Evolutionary conservation across 1,140 invertebrate genomes (phyloP), one percentile per base, ranked within the genome.

Genomic region (Xylocopa sonorina): DNA sequence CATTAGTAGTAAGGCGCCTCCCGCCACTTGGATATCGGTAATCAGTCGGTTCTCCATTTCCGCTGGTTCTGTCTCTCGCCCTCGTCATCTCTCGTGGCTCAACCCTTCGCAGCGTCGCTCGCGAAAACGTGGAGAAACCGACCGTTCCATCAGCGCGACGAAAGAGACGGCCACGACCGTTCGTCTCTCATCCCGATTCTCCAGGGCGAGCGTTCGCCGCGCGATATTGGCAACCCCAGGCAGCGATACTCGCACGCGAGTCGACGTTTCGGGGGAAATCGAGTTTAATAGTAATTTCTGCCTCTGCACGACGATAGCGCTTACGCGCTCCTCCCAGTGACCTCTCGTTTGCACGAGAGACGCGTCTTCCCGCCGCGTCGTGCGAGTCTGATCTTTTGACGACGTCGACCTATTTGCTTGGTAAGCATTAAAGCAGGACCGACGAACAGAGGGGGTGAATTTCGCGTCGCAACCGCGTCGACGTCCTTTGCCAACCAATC

Each of bases 221-320:
- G 51, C 41, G 41, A 68, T 58, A 68, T 57, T 77, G 38, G 27
- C n/a, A 46, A 14, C 18, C 62, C 21, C n/a, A n/a, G 21, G 18
- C 21, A 2, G 3, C 18, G 10, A 60, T 38, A 60, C 12, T 21
- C 12, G 24, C 29, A 27, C 29, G n/a, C 50, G 41, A 29, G 29
- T 68, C 32, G 38, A 48, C 64, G 16, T 48, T 46, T 24, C 53
- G 41, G 24, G n/a, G 74, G 16, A 58, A 77, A 69, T 77, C 74
- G 74, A 77, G 64, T 77, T 69, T 68, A 68, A 69, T 50, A 69
- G 74, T 77, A 77, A 77, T 77, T 69, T 77, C 74, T 76, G 38
- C 4, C 41, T 67, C 73, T 77, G 74, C 58, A 48, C 74, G 43
- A n/a, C 29, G 74, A 68, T 50, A 57, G 16, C 53, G 43, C 41